Base-by-base conservation (phyloP, 2,113 vertebrate species). In the Perca schrenkii region DNA sequence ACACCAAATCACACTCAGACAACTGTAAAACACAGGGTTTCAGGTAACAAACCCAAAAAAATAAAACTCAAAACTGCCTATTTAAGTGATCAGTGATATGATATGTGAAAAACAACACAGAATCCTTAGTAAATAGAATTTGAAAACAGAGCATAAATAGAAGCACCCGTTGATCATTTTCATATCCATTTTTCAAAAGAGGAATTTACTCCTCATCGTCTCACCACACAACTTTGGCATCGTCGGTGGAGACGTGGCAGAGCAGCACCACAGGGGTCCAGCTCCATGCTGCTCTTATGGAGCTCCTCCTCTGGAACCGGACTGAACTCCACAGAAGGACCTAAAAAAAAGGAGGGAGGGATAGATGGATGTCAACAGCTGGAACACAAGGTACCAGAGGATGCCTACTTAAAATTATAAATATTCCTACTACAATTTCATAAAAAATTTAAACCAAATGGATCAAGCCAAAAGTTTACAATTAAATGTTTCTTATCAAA, bases 231-330 rank as follows among this genome's bases (percentile, higher is more conserved):
- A 90, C 93, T 25, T 80, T 54, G 0, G 90, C 93, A 40, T 95
- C 92, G 0, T 95, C 86, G 65, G 79, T 69, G 19, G 95, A 95
- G 40, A 96, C 86, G n/a, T 96, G 86, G 63, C 95, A 96, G 36
- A 91, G 78, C 67, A 96, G 89, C 40, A 96, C 92, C 78, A 96
- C 94, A n/a, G 0, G 95, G 93, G 74, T 96, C 94, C 77, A 95
- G 79, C 83, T 95, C 95, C 90, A 94, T 91, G 74, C 91, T 86
- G 65, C 77, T 91, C 84, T 94, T 96, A 31, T 94, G 89, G 17
- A 88, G 92, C 16, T 96, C 95, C 8, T 94, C 94, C 12, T 90
- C 80, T 13, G 85, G 71, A 5, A 93, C 40, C 0, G 84, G 86
- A 64, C 54, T 91, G 87, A 96, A 95, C 62, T 91, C 62, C 62